These are phyloP conservation scores for Ptiloglossa arizonensis DNA, from an alignment of 1,140 invertebrate species.

Conservation along the genomic window DNA sequence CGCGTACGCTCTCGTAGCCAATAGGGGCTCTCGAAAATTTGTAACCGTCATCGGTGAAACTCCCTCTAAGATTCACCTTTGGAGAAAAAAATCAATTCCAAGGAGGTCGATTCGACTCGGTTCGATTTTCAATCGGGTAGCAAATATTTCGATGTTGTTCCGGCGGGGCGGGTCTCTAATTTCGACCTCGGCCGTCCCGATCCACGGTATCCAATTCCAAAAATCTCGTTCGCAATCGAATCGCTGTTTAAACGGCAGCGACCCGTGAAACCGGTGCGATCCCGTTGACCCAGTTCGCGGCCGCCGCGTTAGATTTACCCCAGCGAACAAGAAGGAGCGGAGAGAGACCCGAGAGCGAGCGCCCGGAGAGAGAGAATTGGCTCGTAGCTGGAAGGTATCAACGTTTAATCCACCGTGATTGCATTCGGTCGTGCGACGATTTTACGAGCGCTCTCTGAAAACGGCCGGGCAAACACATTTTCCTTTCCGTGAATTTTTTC, in stretches of 20 bases:
- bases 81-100: no score
- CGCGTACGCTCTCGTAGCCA: no score
- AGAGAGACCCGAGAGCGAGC: background rate
- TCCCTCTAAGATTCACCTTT: no score
- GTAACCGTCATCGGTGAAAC: no score
- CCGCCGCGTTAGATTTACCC: constrained; percentile 33
- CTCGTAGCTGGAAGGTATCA: constrained; percentile 49
- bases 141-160: constrained; percentile 13
- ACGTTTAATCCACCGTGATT: constrained; percentile 58
- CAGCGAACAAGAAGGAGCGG: constrained; percentile 36
- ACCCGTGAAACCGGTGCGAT: constrained; percentile 45
- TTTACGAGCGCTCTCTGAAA: constrained; percentile 45
- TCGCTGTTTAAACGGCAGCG: constrained; percentile 35
- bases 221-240: constrained; percentile 38
- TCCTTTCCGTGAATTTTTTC: constrained; percentile 42
- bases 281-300: constrained; percentile 38
- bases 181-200: no score
- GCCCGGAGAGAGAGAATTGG: constrained; percentile 40
- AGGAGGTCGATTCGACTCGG: no score
- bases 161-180: background rate
- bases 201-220: constrained; percentile 36
- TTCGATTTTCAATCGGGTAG: background rate
- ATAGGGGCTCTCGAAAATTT: no score
- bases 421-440: constrained; percentile 45
- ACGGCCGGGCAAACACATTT: constrained; percentile 39